Percentiles rank a stretch among this genome's conserved stretches.
phyloP scores from a whole-genome alignment of 2,113 vertebrate genomes.

The Phasianus colchicus region DNA sequence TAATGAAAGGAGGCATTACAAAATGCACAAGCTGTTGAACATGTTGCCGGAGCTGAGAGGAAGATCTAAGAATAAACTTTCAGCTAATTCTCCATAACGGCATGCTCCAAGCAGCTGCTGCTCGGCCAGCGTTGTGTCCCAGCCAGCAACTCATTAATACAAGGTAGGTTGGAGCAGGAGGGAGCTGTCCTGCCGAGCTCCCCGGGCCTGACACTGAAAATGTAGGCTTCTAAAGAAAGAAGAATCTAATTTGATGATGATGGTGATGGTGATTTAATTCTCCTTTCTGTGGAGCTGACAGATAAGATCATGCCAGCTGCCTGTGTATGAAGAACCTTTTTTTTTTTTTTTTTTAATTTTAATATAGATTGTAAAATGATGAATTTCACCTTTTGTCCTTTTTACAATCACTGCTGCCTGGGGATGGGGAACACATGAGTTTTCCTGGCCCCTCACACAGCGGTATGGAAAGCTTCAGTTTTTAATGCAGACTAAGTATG shows the following conservation, averaged over 20 bases:
- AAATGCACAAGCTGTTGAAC: conserved; percentile 84
- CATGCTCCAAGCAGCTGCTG: conserved; percentile 51
- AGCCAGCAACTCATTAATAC: conserved; percentile 49
- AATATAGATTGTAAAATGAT: background rate
- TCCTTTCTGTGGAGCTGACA: conserved; percentile 1
- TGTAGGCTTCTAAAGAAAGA: conserved; percentile 15
- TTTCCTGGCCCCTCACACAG: background rate
- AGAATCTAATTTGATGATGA: conserved; percentile 38
- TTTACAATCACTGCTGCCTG: background rate
- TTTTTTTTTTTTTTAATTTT: too few species aligned
- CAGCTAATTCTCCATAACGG: conserved; percentile 63
- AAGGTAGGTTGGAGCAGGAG: background rate
- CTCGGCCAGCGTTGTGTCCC: conserved; percentile 25
- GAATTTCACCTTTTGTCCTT: background rate
- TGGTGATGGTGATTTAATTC: conserved; percentile 51
- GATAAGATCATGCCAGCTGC: background rate
- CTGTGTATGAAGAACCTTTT: background rate
- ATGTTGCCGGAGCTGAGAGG: conserved; percentile 74
- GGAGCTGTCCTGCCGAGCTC: background rate
- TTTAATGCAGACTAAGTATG: background rate
- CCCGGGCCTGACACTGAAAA: background rate
- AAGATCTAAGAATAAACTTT: conserved; percentile 83
- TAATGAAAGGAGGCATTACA: conserved; percentile 79
- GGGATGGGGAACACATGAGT: background rate
- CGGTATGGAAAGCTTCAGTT: background rate